Base-by-base conservation (phyloP, 1,140 invertebrate species). In the Metopolophium dirhodum region DNA sequence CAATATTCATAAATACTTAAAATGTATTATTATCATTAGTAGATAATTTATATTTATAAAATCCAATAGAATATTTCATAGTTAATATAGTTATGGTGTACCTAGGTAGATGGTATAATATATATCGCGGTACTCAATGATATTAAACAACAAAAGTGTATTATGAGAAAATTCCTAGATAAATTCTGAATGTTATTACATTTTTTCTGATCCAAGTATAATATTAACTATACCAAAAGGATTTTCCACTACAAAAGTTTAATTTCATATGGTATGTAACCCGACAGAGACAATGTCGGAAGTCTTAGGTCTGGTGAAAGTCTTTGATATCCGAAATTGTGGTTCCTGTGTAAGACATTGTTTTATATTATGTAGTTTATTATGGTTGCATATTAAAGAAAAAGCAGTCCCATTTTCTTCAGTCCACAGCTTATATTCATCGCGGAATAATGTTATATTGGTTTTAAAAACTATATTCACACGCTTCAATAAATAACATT, bases 261-360 rank as follows among this genome's bases (percentile, higher is more conserved):
- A 89, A 89, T 89, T n/a, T 49, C n/a, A 89, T 26, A 37, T 22
- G 11, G 47, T 54, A 54, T 37, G n/a, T 57, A 51, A 54, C n/a
- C n/a, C 35, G 37, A 41, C 9, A 57, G 35, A 89, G 51, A 89
- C 49, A 57, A 57, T 23, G 87, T 87, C 20, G 20, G 18, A 89
- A 54, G 47, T 54, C 49, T 54, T 37, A 37, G n/a, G 22, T 54
- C 87, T 57, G n/a, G 7, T 30, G 51, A n/a, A 89, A 57, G 49
- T 89, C 88, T 57, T 89, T 89, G 88, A 89, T 89, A 57, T 91
- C 41, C 26, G 45, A 30, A 41, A 22, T 47, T 77, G 41, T 49
- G 68, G 41, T 91, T 91, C 8, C 30, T 51, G 90, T 35, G 90
- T 91, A 91, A 47, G 77, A 91, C 61, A 91, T 77, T 77, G 90